Base-by-base conservation (phyloP, 2,888 invertebrate genomes). In the Diadegma fenestrale region DNA sequence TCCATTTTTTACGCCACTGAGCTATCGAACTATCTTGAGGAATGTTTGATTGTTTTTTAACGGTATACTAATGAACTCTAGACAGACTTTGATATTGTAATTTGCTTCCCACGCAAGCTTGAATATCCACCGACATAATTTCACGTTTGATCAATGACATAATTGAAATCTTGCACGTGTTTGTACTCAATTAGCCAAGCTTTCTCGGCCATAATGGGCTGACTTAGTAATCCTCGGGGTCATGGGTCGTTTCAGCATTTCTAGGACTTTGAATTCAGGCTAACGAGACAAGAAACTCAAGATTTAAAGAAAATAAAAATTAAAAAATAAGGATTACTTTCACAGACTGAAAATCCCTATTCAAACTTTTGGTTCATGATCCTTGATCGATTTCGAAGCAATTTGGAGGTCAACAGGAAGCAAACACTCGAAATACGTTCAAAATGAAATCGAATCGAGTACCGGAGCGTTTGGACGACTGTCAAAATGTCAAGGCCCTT, bases 321-420 rank as follows among this genome's bases (percentile, higher is more conserved):
- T n/a, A n/a, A n/a, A 37, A 0, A 26, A 58, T 14, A 43, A 41
- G 17, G 19, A 76, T 76, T 54, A 54, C 51, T 77, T 54, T 43
- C 54, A 69, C 61, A 12, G 33, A 37, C 45, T 37, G 1, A 30
- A 33, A 4, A 41, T 33, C 2, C 7, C 77, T 64, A 72, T 77
- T 68, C 12, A 76, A 81, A 76, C 37, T 22, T 54, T 63, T 17
- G 48, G 22, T 22, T 54, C 22, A 69, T 78, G 14, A 66, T 66
- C 22, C 72, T 58, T 68, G 58, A 64, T 19, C n/a, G n/a, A 37
- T 78, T 41, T 26, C 33, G 6, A n/a, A 63, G 48, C n/a, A 78
- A 81, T 75, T 85, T 78, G 75, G 69, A 63, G 81, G 81, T 69
- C 64, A 72, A 80, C 72, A 30, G 19, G 77, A 72, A 63, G 73